A percentile compares a stretch with the other conserved stretches of the same genome.
Conservation (phyloP, 2,113 vertebrate genomes). For the Sylvilagus bachmani region DNA sequence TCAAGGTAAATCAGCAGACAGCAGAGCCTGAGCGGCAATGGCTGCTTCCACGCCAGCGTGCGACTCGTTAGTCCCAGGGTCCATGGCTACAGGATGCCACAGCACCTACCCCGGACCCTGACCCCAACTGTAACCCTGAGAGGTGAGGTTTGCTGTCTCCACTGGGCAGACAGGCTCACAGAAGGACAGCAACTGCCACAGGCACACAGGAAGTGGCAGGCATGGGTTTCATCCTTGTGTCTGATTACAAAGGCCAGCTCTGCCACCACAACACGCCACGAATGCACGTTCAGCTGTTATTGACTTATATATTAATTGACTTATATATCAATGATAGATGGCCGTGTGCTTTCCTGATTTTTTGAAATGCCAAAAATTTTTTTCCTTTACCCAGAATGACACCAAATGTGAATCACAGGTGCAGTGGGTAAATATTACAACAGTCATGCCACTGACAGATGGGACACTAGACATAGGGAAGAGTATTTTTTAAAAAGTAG, state of each 20-base stretch:
- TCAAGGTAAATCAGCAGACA: background rate
- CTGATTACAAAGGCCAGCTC: background rate
- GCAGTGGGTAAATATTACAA: background rate
- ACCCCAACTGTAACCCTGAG: background rate
- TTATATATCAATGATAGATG: background rate
- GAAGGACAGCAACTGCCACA: background rate
- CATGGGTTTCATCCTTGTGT: background rate
- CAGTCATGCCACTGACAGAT: background rate
- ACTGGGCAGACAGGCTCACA: background rate
- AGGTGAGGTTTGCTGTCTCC: background rate
- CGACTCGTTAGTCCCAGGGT: no score
- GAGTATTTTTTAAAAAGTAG: background rate
- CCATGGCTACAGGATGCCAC: no score
- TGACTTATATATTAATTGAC: background rate
- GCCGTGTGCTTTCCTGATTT: background rate
- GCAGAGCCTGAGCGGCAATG: background rate
- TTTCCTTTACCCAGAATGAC: background rate
- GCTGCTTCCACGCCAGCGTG: background rate
- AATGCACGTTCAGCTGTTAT: background rate
- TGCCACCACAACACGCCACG: background rate
- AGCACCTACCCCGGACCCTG: no score
- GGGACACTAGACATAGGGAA: background rate
- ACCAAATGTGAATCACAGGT: background rate
- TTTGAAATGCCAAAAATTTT: slow-evolving; percentile 49
- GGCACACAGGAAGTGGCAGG: background rate